These are phyloP conservation scores for Drosophila melanosoma DNA, from an alignment of 2,888 invertebrate species.

Conservation along the genomic window DNA sequence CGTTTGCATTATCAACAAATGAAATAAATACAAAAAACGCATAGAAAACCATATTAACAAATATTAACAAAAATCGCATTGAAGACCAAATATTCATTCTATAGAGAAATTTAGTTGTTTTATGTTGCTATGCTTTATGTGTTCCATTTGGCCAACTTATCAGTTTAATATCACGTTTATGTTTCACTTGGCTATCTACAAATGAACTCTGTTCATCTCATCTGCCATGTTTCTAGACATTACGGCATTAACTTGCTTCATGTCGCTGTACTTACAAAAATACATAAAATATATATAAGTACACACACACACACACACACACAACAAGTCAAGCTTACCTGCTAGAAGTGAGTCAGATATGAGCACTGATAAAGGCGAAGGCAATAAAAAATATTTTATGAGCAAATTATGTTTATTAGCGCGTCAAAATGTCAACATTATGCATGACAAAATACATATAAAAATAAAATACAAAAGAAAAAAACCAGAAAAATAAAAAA, in stretches of 20 bases:
- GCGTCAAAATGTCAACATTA: slow-evolving; percentile 79
- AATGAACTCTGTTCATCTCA: slow-evolving; percentile 49
- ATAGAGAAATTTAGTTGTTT: background rate
- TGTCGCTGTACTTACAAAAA: slow-evolving; percentile 26
- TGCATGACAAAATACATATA: slow-evolving; percentile 72
- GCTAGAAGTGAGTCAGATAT: slow-evolving; percentile 58
- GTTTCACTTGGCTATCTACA: slow-evolving; percentile 53
- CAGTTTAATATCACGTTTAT: slow-evolving; percentile 52
- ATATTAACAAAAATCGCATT: background rate
- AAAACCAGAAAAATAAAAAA: slow-evolving; percentile 48
- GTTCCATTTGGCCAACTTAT: slow-evolving; percentile 20
- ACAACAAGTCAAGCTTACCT: slow-evolving; percentile 38
- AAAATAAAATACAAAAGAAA: slow-evolving; percentile 52
- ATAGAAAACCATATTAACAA: background rate
- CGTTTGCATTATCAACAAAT: background rate
- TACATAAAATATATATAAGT: slow-evolving; percentile 10
- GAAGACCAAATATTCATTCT: background rate
- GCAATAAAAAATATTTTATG: slow-evolving; percentile 80
- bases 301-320: slow-evolving; percentile 6
- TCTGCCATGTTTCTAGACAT: slow-evolving; percentile 30
- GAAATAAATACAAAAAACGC: background rate
- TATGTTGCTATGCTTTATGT: background rate
- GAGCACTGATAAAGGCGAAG: slow-evolving; percentile 56
- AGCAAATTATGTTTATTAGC: slow-evolving; percentile 80
- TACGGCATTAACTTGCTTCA: slow-evolving; percentile 41